Evolutionary conservation across 2,888 invertebrate species (phyloP).

Genomic region (Reticulitermes lucifugus): DNA sequence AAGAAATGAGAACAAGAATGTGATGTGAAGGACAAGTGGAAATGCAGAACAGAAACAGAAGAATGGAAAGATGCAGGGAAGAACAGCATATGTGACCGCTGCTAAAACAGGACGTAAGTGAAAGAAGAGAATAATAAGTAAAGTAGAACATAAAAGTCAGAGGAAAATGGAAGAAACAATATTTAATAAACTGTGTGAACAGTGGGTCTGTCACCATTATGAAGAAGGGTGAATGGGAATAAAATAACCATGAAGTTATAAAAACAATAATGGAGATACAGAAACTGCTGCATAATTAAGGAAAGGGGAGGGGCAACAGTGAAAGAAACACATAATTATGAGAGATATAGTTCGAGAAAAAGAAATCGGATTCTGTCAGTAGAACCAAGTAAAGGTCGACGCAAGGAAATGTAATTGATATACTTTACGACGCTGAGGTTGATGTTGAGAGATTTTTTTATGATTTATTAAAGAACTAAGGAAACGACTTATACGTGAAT

Average conservation of each 20-base stretch:
- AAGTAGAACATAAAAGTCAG: neutral
- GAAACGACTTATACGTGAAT: no score
- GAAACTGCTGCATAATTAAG: neutral
- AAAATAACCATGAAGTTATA: neutral
- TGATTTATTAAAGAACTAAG: no score
- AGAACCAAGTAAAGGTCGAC: no score
- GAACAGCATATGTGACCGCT: neutral
- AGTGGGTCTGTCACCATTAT: no score
- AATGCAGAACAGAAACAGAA: constrained; percentile 20
- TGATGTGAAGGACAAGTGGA: neutral
- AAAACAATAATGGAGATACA: neutral
- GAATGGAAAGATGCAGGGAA: constrained; percentile 1
- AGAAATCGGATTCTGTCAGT: neutral
- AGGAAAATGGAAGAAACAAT: neutral
- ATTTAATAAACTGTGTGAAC: no score
- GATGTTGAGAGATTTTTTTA: no score
- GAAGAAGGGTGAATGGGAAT: no score
- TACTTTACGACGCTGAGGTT: no score
- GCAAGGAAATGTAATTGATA: no score
- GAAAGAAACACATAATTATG: neutral
- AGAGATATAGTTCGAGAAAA: neutral
- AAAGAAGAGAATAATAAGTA: neutral
- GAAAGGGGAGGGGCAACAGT: no score
- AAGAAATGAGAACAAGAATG: neutral
- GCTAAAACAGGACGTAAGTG: no score